These are phyloP conservation scores for Marmota flaviventris DNA, from an alignment of 2,113 vertebrate genomes.

Conservation along the genomic window DNA sequence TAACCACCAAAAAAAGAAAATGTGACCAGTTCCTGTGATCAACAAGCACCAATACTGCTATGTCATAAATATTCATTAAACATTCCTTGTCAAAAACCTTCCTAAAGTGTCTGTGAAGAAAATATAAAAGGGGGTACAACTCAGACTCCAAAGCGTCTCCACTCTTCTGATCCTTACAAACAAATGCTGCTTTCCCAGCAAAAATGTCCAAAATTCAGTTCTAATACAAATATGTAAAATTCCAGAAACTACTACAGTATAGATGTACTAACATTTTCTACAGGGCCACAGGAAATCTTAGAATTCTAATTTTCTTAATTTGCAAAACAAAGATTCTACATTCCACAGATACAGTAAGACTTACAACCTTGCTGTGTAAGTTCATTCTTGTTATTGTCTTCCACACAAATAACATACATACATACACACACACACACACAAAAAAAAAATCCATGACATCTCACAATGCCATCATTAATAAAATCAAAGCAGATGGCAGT, in stretches of 20 bases:
- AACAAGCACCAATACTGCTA: not conserved
- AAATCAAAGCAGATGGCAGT: slow-evolving; percentile 1
- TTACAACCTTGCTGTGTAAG: not conserved
- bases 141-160: not conserved
- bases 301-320: slow-evolving; percentile 29
- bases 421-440: too few species aligned
- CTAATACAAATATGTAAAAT: not conserved
- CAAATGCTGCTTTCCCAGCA: not conserved
- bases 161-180: slow-evolving; percentile 36
- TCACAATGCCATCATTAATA: not conserved
- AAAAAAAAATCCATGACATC: not conserved
- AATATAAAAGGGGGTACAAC: not conserved
- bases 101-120: not conserved
- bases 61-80: not conserved
- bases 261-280: not conserved
- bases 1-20: not conserved
- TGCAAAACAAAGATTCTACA: not conserved
- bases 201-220: not conserved
- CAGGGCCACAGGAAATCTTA: not conserved
- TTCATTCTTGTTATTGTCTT: not conserved
- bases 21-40: not conserved
- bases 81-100: not conserved
- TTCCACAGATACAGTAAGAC: slow-evolving; percentile 19
- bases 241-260: not conserved
- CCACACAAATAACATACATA: not conserved